Evolutionary conservation across 2,797 vertebrate genomes (phyloP), one percentile per base, ranked within the genome.

Genomic region (Tolypeutes matacus): DNA sequence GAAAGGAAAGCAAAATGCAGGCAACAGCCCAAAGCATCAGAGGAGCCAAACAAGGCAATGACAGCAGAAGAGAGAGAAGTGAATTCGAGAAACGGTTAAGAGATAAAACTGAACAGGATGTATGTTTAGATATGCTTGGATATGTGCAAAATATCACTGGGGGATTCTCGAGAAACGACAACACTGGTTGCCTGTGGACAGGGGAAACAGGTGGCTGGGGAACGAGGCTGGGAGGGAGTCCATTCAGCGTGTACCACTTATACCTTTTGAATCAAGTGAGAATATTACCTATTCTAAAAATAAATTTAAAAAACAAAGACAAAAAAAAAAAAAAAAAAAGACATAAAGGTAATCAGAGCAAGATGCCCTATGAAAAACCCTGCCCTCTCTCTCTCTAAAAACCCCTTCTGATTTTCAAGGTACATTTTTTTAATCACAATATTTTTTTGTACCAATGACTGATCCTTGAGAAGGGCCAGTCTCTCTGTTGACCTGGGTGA

Each of bases 341-440:
- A 91, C 60, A 39, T 5, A 23, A 29, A 80, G n/a, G 25, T 81
- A 76, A 90, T 64, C 18, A 4, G 46, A 89, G 91, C 29, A 56
- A 82, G 64, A 87, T 64, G 18, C 31, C 23, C 62, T 67, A 3
- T n/a, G 25, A 36, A 58, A 85, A 85, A 3, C 20, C 23, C 27
- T 76, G 34, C 51, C 9, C 36, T 53, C 51, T 2, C 13, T 29
- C 27, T 42, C 53, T 91, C 29, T 91, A 58, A 56, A 88, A 92
- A 76, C 15, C 27, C 7, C 15, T 12, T 84, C 29, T 31, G 34
- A 46, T 21, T 31, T 60, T 88, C n/a, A 77, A 81, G 42, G 1
- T 82, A 31, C 36, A 73, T 18, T 77, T 91, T n/a, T 86, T 36
- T 93, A 94, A 65, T 91, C n/a, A 69, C 69, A 89, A 60, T 70